Percentiles rank a stretch among this genome's conserved stretches.
Conservation (phyloP, 2,888 invertebrate genomes). For the Cryptus viduatorius region DNA sequence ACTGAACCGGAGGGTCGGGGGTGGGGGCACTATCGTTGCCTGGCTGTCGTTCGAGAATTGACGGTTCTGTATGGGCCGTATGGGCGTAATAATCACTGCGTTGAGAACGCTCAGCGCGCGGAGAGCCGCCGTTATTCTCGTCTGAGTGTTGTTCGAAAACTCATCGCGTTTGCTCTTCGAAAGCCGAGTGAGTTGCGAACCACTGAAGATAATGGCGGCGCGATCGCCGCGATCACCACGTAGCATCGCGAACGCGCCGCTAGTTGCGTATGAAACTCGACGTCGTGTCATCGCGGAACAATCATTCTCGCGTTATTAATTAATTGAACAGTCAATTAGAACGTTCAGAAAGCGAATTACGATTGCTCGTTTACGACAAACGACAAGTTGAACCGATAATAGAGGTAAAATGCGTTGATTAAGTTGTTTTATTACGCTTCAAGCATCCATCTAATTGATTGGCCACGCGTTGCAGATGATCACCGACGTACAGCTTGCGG, state of each 20-base stretch:
- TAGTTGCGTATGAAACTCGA: background rate
- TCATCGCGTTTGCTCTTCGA: background rate
- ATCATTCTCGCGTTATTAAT: background rate
- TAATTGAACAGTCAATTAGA: too few relatives aligned
- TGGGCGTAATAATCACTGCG: too few relatives aligned
- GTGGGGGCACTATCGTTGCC: too few relatives aligned
- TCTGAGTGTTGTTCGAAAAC: background rate
- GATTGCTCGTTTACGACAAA: background rate
- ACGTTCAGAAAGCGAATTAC: too few relatives aligned
- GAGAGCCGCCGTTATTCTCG: too few relatives aligned
- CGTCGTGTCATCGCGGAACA: background rate
- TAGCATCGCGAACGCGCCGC: background rate
- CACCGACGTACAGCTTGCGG: slow-evolving; percentile 97
- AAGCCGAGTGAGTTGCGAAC: background rate
- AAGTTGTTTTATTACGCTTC: background rate
- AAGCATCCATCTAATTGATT: background rate
- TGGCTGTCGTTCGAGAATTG: background rate
- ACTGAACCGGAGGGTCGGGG: background rate
- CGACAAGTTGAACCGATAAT: background rate
- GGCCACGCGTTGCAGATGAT: slow-evolving; percentile 90
- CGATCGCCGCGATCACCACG: background rate
- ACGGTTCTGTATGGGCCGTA: background rate
- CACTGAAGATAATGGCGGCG: background rate
- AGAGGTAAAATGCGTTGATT: background rate
- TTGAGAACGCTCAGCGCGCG: too few relatives aligned